These are phyloP conservation scores for Tricholaema leucomelas DNA, from an alignment of 2,113 vertebrate genomes.

Conservation along the genomic window DNA sequence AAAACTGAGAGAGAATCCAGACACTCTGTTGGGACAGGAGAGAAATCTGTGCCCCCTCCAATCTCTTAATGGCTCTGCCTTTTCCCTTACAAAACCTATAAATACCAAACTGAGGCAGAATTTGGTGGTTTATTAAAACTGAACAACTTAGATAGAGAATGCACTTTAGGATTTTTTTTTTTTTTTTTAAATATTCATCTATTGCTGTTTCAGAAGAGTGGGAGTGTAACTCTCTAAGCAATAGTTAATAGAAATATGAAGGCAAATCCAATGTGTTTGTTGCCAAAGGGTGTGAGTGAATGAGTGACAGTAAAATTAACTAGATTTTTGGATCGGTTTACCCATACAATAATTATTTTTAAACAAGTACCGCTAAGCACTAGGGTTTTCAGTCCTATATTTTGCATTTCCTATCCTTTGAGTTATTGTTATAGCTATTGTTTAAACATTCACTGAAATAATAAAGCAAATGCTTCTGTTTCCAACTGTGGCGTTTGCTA, in stretches of 20 bases:
- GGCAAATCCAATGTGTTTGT: neutral
- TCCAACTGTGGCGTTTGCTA: neutral
- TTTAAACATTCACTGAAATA: slow-evolving; percentile 1
- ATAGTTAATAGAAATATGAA: slow-evolving; percentile 10
- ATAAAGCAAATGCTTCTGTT: slow-evolving; percentile 6
- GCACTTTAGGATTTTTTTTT: neutral
- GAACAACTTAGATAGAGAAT: neutral
- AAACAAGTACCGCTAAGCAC: neutral
- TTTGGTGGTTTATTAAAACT: neutral
- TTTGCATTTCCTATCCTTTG: neutral
- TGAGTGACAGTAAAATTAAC: slow-evolving; percentile 35
- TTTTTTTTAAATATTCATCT: neutral
- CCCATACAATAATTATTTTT: neutral
- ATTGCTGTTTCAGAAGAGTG: neutral
- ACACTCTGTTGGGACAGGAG: neutral
- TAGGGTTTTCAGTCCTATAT: neutral
- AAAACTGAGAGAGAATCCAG: neutral
- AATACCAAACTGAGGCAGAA: neutral
- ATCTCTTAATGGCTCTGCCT: neutral
- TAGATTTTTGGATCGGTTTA: neutral
- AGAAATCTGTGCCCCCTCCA: neutral
- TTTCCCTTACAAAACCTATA: neutral
- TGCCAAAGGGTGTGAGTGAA: slow-evolving; percentile 41
- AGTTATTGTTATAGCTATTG: neutral
- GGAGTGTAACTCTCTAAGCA: neutral